These are phyloP conservation scores for Semicossyphus pulcher DNA, from an alignment of 2,113 vertebrate species.

Conservation along the genomic window DNA sequence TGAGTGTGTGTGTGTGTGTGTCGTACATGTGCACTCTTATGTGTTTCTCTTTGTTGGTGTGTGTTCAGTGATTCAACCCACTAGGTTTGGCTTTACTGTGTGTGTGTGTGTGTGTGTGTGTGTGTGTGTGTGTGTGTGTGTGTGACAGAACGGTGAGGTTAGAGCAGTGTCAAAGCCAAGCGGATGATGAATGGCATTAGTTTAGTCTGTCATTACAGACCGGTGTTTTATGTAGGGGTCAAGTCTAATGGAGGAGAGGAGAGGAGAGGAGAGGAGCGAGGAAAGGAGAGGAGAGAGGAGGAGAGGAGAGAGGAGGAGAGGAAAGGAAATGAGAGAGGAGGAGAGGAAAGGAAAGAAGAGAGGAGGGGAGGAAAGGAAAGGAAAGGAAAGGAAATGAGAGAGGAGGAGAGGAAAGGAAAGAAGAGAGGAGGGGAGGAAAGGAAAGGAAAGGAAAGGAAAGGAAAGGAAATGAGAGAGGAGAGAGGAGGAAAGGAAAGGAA, in stretches of 20 bases:
- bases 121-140: slow-evolving; percentile 58
- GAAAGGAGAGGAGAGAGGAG: neutral
- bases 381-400: too few species aligned
- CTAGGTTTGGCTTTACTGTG: slow-evolving; percentile 19
- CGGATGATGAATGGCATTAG: slow-evolving; percentile 91
- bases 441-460: too few species aligned
- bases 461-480: too few species aligned
- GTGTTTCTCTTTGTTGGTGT: slow-evolving; percentile 27
- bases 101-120: too few species aligned
- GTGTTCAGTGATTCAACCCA: slow-evolving; percentile 18
- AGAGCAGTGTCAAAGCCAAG: slow-evolving; percentile 81
- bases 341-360: neutral
- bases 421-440: too few species aligned
- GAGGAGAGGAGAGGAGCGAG: neutral
- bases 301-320: neutral
- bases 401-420: too few species aligned
- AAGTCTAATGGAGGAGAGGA: slow-evolving; percentile 78
- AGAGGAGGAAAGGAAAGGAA: too few species aligned
- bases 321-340: neutral
- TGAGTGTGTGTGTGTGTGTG: slow-evolving; percentile 6
- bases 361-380: too few species aligned
- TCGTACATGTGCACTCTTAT: slow-evolving; percentile 5
- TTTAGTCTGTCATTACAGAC: slow-evolving; percentile 92
- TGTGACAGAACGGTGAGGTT: slow-evolving; percentile 74
- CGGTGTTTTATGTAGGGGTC: slow-evolving; percentile 89